phyloP scores from a whole-genome alignment of 2,113 vertebrate species.

The Podilymbus podiceps region DNA sequence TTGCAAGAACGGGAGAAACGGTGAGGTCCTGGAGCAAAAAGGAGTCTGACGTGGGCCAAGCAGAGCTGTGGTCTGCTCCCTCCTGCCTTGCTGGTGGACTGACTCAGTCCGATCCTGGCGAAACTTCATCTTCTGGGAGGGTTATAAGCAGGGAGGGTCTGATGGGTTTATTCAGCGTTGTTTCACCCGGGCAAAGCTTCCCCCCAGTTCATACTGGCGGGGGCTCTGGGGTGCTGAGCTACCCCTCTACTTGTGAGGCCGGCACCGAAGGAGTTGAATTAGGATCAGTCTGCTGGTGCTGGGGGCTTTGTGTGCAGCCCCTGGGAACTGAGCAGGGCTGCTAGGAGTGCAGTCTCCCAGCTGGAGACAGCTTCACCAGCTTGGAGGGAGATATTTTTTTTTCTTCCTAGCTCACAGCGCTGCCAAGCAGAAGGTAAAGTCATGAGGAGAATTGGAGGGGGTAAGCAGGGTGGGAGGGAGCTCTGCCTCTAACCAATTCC shows the following conservation, averaged over 20 bases:
- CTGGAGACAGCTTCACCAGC: neutral
- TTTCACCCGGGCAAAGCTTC: neutral
- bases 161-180: neutral
- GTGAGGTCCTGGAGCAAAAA: neutral
- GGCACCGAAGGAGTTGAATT: neutral
- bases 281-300: neutral
- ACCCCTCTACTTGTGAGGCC: neutral
- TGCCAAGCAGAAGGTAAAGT: conserved; percentile 56
- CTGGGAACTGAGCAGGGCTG: neutral
- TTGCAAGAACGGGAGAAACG: neutral
- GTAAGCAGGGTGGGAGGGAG: neutral
- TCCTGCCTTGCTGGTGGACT: neutral
- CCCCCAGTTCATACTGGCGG: neutral
- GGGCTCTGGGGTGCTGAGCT: neutral
- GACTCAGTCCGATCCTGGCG: neutral
- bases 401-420: neutral
- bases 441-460: neutral
- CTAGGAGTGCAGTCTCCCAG: neutral
- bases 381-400: neutral
- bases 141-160: neutral
- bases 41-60: neutral
- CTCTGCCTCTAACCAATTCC: conserved; percentile 53
- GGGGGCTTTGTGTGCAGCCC: neutral
- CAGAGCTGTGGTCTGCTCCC: neutral
- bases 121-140: neutral